These are phyloP conservation scores for Apotomis betuletana DNA, from an alignment of 2,888 invertebrate species.

Conservation along the genomic window DNA sequence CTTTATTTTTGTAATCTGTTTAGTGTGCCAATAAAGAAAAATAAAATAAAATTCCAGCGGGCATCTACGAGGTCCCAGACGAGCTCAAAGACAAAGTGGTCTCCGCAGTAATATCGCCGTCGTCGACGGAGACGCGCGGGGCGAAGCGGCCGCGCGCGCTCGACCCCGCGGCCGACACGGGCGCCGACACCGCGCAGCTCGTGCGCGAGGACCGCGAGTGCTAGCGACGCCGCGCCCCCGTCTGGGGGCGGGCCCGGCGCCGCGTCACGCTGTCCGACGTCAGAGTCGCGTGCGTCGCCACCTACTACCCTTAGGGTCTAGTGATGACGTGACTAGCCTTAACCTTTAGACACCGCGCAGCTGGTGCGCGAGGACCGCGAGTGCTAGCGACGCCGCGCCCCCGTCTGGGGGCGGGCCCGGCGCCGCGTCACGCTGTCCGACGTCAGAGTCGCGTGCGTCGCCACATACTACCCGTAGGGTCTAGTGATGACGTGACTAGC, in stretches of 20 bases:
- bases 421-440: not conserved
- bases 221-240: conserved; percentile 53
- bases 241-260: not conserved
- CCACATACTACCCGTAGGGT: conserved; percentile 21
- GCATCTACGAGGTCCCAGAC: conserved; percentile 92
- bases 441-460: conserved; percentile 3
- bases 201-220: conserved; percentile 92
- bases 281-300: conserved; percentile 7
- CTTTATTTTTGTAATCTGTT: no score
- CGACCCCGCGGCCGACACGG: conserved; percentile 93
- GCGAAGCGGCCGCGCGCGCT: conserved; percentile 89
- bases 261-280: not conserved
- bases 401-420: not conserved
- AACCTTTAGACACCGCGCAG: no score
- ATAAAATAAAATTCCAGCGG: no score
- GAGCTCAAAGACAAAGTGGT: conserved; percentile 87
- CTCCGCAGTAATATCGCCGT: conserved; percentile 91
- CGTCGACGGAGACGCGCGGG: conserved; percentile 91
- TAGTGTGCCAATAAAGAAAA: no score
- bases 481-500: not conserved
- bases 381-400: conserved; percentile 59
- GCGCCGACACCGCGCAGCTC: conserved; percentile 95
- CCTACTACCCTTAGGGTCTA: conserved; percentile 19
- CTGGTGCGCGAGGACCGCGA: conserved; percentile 94
- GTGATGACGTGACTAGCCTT: not conserved